These are phyloP conservation scores for Hipposideros armiger DNA, from an alignment of 2,113 vertebrate species.

Conservation along the genomic window DNA sequence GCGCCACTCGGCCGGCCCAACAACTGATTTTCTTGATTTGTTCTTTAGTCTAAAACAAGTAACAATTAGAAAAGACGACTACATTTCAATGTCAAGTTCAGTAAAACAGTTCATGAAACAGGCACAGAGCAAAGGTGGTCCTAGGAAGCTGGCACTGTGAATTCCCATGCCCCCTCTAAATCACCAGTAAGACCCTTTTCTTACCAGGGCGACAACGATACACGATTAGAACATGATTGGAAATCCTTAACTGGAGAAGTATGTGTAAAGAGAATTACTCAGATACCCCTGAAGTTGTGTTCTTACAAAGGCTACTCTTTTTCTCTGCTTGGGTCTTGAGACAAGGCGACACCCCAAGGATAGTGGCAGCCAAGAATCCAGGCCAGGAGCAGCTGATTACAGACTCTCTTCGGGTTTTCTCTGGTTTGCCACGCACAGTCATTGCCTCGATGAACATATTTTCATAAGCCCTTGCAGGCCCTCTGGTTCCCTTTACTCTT, in stretches of 20 bases:
- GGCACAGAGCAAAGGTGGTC: neutral
- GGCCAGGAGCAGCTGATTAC: neutral
- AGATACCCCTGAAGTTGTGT: neutral
- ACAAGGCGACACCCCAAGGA: neutral
- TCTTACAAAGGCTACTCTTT: neutral
- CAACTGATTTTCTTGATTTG: slow-evolving; percentile 9
- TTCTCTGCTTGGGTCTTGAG: neutral
- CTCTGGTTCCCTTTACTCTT: neutral
- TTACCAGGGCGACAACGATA: neutral
- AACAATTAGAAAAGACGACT: neutral
- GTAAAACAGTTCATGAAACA: neutral
- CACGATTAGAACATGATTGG: neutral
- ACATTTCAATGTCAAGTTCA: neutral
- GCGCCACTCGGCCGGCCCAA: neutral
- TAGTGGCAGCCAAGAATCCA: neutral
- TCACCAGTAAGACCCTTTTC: neutral
- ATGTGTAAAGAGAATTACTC: neutral
- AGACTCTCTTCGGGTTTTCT: neutral
- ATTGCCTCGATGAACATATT: neutral
- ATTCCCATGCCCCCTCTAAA: neutral
- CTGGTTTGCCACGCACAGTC: neutral
- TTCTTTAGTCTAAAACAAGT: slow-evolving; percentile 28
- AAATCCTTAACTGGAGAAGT: slow-evolving; percentile 12
- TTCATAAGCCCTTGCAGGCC: neutral
- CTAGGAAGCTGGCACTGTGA: neutral